Percentiles rank a stretch among this genome's conserved stretches.
Conservation (phyloP, 2,888 invertebrate genomes). For the Drosophila prostipennis region DNA sequence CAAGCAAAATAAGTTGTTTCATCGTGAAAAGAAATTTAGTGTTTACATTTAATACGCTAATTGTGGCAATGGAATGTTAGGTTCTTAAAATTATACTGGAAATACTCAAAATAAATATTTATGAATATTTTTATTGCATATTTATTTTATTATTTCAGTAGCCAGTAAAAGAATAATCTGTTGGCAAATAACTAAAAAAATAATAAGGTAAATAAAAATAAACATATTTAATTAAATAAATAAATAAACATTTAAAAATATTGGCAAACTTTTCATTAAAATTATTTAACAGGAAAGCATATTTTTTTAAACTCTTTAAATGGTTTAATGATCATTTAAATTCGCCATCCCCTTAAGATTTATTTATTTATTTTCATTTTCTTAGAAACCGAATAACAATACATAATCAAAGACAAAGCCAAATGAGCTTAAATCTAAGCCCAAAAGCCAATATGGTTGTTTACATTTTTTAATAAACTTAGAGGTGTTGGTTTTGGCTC, state of each 20-base stretch:
- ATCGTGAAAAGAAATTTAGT: neutral
- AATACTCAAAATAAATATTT: too few relatives aligned
- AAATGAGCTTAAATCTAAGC: neutral
- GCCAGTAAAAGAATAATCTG: too few relatives aligned
- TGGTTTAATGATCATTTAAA: neutral
- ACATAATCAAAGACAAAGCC: neutral
- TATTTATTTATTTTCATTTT: neutral
- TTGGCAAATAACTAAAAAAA: too few relatives aligned
- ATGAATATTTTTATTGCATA: too few relatives aligned
- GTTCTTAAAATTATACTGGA: neutral
- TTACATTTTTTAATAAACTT: neutral
- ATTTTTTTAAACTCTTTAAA: too few relatives aligned
- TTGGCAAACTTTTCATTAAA: too few relatives aligned
- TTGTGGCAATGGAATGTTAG: neutral
- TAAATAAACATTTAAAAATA: too few relatives aligned
- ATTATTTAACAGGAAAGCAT: too few relatives aligned
- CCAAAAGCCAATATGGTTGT: constrained; percentile 1
- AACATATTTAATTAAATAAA: too few relatives aligned
- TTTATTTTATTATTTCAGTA: too few relatives aligned
- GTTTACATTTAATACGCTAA: neutral
- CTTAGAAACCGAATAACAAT: neutral
- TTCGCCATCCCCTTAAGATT: neutral
- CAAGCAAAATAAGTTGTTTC: neutral
- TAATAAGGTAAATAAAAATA: too few relatives aligned
- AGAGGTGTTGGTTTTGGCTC: neutral